Base-by-base conservation (phyloP, 1,140 invertebrate species). In the Drosophila neocordata region DNA sequence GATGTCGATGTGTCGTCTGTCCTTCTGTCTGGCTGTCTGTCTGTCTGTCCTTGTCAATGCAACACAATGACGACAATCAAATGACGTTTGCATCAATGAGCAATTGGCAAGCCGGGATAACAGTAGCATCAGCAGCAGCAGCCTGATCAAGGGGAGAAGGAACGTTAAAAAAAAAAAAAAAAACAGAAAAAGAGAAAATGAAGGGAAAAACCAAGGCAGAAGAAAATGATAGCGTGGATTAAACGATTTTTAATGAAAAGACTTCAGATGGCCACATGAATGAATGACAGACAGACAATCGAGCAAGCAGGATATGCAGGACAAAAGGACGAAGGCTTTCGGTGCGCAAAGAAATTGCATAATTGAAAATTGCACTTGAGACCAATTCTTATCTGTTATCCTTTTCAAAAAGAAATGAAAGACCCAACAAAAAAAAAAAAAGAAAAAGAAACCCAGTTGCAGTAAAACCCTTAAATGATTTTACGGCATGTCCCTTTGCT, bases 241-340 rank as follows among this genome's bases (percentile, higher is more conserved):
- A 90, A 90, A 90, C 81, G 87, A 89, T 89, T 90, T 90, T 90
- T 90, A 90, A 89, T 90, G 87, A 89, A 90, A 90, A 90, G 81
- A 77, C 81, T 84, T 82, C 76, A 84, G 77, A 78, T 61, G 77
- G 77, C 69, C 66, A 65, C 70, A 27, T 24, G 34, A 59, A 56
- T 24, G 59, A 61, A 72, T 72, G 74, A 48, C 69, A 64, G 65
- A 18, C 64, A 48, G 67, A 53, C 67, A 68, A 63, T 79, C 67
- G 55, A 65, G 68, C 63, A 65, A 31, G 27, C 48, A 11, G 53
- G 27, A 59, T 9, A 55, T 15, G 31, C 44, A 22, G 22, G 15
- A 22, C 58, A 44, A 35, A 69, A 62, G 48, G 56, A 70, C 24
- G 24, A 34, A 38, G 31, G 37, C 51, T 69, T 35, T 69, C 8